Percentiles rank a stretch among this genome's conserved stretches.
These are phyloP conservation scores for Ectobius pallidus DNA, from an alignment of 2,888 invertebrate genomes.

Conservation along the genomic window DNA sequence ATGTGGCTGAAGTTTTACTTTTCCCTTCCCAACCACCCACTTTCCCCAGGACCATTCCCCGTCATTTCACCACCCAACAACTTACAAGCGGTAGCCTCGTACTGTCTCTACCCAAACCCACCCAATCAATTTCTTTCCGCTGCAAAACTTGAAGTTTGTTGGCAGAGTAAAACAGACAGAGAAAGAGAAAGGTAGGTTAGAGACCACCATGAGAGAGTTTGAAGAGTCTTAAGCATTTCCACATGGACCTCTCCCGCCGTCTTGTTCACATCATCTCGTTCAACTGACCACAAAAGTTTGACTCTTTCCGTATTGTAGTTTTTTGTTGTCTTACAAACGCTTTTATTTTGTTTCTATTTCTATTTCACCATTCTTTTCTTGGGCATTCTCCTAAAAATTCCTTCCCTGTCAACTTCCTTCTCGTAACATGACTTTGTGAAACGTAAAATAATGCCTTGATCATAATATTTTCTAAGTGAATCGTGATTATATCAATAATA, in stretches of 20 bases:
- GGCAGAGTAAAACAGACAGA: neutral
- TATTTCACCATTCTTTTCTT: constrained; percentile 15
- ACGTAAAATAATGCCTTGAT: too few species aligned
- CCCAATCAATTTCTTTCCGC: constrained; percentile 18
- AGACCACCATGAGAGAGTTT: constrained; percentile 8
- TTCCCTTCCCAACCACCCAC: neutral
- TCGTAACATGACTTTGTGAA: too few species aligned
- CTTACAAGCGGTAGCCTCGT: neutral
- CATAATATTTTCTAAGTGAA: too few species aligned
- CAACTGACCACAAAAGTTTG: constrained; percentile 30
- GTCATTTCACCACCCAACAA: neutral
- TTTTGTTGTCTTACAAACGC: neutral
- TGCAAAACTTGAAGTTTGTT: constrained; percentile 10
- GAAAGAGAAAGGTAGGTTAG: neutral
- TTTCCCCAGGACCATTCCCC: neutral
- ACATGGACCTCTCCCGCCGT: neutral
- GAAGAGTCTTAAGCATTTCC: constrained; percentile 5
- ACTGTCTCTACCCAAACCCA: neutral
- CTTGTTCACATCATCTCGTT: constrained; percentile 7
- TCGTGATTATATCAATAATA: too few species aligned
- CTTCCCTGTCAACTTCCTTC: too few species aligned
- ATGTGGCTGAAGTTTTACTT: neutral
- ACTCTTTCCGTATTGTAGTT: constrained; percentile 14
- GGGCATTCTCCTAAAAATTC: neutral
- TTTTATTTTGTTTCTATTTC: constrained; percentile 5